Evolutionary conservation across 2,888 invertebrate species (phyloP).

Genomic region (Epinotia ramella): DNA sequence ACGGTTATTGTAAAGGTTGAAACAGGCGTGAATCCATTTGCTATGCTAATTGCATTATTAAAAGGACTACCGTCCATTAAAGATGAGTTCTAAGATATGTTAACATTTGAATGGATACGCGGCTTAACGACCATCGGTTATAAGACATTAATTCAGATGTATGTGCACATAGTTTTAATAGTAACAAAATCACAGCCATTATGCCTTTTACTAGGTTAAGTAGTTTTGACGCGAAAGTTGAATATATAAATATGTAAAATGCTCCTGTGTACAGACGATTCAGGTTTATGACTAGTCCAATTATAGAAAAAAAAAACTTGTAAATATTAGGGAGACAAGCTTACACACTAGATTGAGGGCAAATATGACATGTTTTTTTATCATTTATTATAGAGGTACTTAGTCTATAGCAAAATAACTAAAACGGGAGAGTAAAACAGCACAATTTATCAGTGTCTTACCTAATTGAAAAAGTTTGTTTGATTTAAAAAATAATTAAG

Average conservation of each 20-base stretch:
- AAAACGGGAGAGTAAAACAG: neutral
- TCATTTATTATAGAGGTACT: too few species aligned
- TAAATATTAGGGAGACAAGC: too few species aligned
- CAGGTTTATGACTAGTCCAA: neutral
- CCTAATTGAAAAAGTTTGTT: neutral
- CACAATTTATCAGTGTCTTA: neutral
- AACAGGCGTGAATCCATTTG: slow-evolving; percentile 6
- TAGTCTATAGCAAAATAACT: neutral
- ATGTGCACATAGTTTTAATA: slow-evolving; percentile 16
- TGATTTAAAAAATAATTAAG: neutral
- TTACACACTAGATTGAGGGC: too few species aligned
- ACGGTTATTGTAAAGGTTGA: slow-evolving; percentile 13
- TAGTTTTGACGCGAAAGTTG: slow-evolving; percentile 21
- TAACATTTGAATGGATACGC: neutral
- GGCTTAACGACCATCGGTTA: neutral
- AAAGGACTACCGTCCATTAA: slow-evolving; percentile 22
- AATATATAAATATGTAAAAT: neutral
- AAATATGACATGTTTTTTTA: too few species aligned
- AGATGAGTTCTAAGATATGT: slow-evolving; percentile 18
- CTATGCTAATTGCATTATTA: slow-evolving; percentile 6
- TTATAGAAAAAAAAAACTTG: neutral
- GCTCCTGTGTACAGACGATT: neutral
- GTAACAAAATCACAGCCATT: slow-evolving; percentile 33
- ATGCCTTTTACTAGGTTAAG: slow-evolving; percentile 39
- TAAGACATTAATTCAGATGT: slow-evolving; percentile 18